Evolutionary conservation across 2,113 vertebrate species (phyloP), one percentile per base, ranked within the genome.

Genomic region (Leptobrachium leishanense): DNA sequence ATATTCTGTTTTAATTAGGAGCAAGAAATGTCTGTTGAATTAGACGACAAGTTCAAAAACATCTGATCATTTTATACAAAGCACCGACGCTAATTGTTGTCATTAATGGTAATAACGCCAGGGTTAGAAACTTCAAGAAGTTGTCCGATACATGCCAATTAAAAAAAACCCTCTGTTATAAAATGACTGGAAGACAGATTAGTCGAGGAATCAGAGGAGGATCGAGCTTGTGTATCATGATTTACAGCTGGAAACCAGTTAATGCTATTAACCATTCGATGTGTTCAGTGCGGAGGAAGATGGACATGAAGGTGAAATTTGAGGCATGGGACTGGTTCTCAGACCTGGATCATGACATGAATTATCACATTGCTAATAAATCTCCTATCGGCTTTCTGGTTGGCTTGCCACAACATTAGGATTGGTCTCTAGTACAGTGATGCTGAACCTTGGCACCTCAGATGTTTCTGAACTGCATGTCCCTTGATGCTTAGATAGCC

Each of bases 1-100:
- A 67, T 53, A 67, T 73, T 15, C 55, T 79, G 31, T 66, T 73
- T 73, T 79, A 73, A 73, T 79, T 72, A 79, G 70, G 6, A 70
- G 64, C 53, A 43, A 65, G 76, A 41, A 71, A 50, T 54, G 68
- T 43, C 67, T 59, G 13, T 71, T 64, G 39, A 67, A 15, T 73
- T 43, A 79, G 62, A 79, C 65, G 13, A 55, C 42, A 20, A 31
- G 2, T 41, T n/a, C 55, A 46, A 72, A 72, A 72, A 67, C n/a
- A 9, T 31, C 42, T 62, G 64, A 66, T 79, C 63, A 79, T 66
- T 79, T 67, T 67, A 20, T 4, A 73, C 20, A 54, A 66, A 42
- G 69, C 50, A 67, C 55, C 40, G 54, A 10, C 42, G 62, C 62
- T 73, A 79, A 79, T 79, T 73, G 43, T 66, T 43, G 10, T 55